phyloP scores from a whole-genome alignment of 2,888 invertebrate species.

The Drosophila paranaensis region DNA sequence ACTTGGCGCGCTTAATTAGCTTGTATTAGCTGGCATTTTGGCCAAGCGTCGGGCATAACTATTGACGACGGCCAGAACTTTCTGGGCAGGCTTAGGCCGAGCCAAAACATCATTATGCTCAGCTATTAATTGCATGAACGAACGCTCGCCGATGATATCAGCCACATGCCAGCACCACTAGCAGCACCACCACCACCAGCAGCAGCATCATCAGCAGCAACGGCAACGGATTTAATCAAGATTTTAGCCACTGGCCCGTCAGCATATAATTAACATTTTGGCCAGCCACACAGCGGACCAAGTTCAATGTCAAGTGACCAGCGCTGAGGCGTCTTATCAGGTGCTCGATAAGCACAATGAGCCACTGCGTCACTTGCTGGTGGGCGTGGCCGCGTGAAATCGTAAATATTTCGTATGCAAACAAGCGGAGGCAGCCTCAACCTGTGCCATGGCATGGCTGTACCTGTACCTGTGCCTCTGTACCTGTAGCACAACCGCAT shows the following conservation, averaged over 20 bases:
- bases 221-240: conserved; percentile 63
- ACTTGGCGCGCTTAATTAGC: conserved; percentile 69
- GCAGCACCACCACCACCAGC: conserved; percentile 2
- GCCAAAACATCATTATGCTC: conserved; percentile 69
- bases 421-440: conserved; percentile 47
- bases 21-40: conserved; percentile 61
- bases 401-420: conserved; percentile 77
- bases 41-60: conserved; percentile 26
- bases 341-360: conserved; percentile 45
- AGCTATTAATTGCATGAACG: conserved; percentile 72
- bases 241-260: conserved; percentile 58
- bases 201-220: conserved; percentile 13
- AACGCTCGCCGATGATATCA: conserved; percentile 68
- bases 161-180: conserved; percentile 38
- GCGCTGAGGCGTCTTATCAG: conserved; percentile 54
- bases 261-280: conserved; percentile 78
- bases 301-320: conserved; percentile 73
- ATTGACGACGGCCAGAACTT: conserved; percentile 43
- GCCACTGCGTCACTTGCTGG: conserved; percentile 36
- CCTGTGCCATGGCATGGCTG: conserved; percentile 36
- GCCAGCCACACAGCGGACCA: conserved; percentile 49
- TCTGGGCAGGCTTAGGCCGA: conserved; percentile 16
- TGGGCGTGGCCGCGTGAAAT: conserved; percentile 44
- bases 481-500: conserved; percentile 41
- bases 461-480: conserved; percentile 25